These are phyloP conservation scores for Stenodera caucasica DNA, from an alignment of 2,888 invertebrate species.

Conservation along the genomic window DNA sequence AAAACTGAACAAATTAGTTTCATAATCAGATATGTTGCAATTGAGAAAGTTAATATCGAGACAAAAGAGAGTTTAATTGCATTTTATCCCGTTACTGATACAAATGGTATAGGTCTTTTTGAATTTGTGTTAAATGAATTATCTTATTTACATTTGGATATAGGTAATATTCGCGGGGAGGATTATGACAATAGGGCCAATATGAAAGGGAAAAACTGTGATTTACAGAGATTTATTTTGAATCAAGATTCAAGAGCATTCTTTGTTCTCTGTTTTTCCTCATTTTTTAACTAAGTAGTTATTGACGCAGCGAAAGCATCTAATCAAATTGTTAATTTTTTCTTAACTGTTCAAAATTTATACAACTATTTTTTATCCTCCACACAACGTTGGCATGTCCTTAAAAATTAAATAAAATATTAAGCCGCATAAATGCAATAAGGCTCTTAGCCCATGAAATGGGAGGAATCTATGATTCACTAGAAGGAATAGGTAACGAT, in stretches of 20 bases:
- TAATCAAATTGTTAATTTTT: conserved; percentile 30
- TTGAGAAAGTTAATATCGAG: background rate
- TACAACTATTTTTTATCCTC: conserved; percentile 38
- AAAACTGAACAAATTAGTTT: too few species aligned
- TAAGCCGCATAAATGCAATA: conserved; percentile 24
- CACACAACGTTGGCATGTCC: conserved; percentile 29
- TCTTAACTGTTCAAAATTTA: conserved; percentile 35
- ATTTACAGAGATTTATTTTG: conserved; percentile 33
- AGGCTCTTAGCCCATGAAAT: conserved; percentile 15
- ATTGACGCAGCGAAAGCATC: conserved; percentile 34
- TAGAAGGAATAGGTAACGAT: conserved; percentile 27
- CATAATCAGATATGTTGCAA: too few species aligned
- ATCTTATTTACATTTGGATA: conserved; percentile 1
- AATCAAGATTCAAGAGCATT: conserved; percentile 34
- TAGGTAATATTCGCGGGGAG: conserved; percentile 26
- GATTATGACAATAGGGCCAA: conserved; percentile 32
- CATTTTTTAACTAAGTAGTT: conserved; percentile 39
- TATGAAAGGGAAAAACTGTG: conserved; percentile 35
- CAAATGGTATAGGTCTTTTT: background rate
- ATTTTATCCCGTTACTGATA: background rate
- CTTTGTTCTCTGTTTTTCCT: conserved; percentile 36
- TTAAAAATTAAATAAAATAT: conserved; percentile 29
- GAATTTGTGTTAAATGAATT: too few species aligned
- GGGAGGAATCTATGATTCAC: conserved; percentile 31
- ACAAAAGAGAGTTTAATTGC: background rate